A percentile compares a stretch with the other conserved stretches of the same genome.
phyloP scores from a whole-genome alignment of 1,140 invertebrate species.

The Drosophila littoralis region DNA sequence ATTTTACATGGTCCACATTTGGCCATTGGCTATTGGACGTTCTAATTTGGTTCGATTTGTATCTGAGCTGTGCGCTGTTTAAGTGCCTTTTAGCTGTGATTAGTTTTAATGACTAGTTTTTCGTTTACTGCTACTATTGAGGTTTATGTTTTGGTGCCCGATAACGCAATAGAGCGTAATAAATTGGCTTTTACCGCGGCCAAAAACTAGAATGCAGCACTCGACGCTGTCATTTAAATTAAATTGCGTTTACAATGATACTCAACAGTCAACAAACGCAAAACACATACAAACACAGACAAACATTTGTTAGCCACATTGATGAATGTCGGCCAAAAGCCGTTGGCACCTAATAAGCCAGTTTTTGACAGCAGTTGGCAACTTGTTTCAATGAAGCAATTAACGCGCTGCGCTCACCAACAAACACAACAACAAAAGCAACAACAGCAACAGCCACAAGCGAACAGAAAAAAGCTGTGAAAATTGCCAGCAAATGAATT shows the following conservation, averaged over 20 bases:
- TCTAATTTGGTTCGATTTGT: conserved; percentile 75
- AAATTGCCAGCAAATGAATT: conserved; percentile 63
- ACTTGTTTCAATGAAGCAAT: conserved; percentile 82
- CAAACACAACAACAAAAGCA: conserved; percentile 37
- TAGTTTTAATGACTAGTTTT: conserved; percentile 74
- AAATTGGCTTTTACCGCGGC: conserved; percentile 45
- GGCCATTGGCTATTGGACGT: conserved; percentile 34
- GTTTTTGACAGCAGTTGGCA: conserved; percentile 59
- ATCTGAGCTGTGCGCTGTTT: conserved; percentile 52
- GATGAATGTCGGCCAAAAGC: conserved; percentile 51
- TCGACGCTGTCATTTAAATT: conserved; percentile 51
- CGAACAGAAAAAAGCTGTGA: conserved; percentile 42
- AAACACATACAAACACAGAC: background rate
- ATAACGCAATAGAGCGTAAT: conserved; percentile 34
- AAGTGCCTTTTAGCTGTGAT: conserved; percentile 79
- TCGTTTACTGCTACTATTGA: conserved; percentile 13
- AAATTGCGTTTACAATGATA: conserved; percentile 61
- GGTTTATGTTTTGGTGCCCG: conserved; percentile 37
- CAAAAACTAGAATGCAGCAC: conserved; percentile 32
- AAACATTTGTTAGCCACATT: conserved; percentile 28
- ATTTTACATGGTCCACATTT: conserved; percentile 71
- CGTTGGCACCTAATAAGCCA: conserved; percentile 75
- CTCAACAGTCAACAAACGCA: conserved; percentile 1
- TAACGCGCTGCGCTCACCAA: conserved; percentile 42
- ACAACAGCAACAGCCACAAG: conserved; percentile 12